Evolutionary conservation across 2,113 vertebrate genomes (phyloP), one percentile per base, ranked within the genome.

Genomic region (Stegastes partitus): DNA sequence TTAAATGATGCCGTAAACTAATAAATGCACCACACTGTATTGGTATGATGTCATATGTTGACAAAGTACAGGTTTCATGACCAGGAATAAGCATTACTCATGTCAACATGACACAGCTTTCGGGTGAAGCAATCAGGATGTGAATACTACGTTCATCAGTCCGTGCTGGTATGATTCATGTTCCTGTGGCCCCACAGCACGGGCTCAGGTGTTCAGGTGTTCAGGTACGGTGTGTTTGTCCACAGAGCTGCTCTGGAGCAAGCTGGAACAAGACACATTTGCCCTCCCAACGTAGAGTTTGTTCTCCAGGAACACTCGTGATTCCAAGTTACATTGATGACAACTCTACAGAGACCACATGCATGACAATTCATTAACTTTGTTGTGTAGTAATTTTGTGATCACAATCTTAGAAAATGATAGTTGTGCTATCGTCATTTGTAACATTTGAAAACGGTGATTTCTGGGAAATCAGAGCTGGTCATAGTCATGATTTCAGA

Each of bases 111-210:
- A 79, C 44, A 65, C 69, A 56, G 26, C 34, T 65, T 9, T 26
- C 68, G 50, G 11, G 39, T 59, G 74, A 83, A 22, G 56, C 15
- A 31, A 74, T 81, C 50, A 64, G 56, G 77, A 66, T 34, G 61
- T 73, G 51, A 82, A 54, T 82, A 68, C 87, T 71, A 19, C 2
- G 11, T 34, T 34, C 21, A 23, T 14, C 23, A 56, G 50, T 26
- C 61, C 34, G 51, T 21, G 10, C 18, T 6, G 49, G 25, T 25
- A 23, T 79, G 86, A 82, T 63, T 84, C 69, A 70, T 54, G 56
- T 54, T 34, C 37, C 47, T 42, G 45, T 51, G 10, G 16, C 11
- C 28, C 34, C 31, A n/a, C 67, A 50, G 49, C 15, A 1, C 45
- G 23, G 76, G 83, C 65, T 55, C 56, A 68, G 62, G 68, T n/a